These are phyloP conservation scores for Euura saliciscinereae DNA, from an alignment of 1,140 invertebrate genomes.

Conservation along the genomic window DNA sequence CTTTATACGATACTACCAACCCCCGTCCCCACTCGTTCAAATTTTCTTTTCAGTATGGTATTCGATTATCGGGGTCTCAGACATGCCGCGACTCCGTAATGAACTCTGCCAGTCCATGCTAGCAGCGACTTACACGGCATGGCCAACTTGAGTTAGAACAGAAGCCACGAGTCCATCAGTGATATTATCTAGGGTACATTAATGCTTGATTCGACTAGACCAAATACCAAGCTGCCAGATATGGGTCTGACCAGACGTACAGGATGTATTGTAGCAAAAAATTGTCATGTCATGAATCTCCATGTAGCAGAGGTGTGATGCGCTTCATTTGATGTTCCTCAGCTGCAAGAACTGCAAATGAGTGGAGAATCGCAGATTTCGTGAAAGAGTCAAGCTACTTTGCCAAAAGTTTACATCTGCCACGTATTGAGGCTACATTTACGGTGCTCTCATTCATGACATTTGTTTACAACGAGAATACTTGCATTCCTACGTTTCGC, in stretches of 20 bases:
- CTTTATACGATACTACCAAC: slow-evolving; percentile 53
- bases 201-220: neutral
- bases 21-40: slow-evolving; percentile 32
- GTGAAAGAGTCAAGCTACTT: neutral
- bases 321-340: neutral
- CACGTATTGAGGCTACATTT: neutral
- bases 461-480: neutral
- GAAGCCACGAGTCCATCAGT: neutral
- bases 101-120: slow-evolving; percentile 1
- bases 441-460: neutral
- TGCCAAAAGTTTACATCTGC: neutral
- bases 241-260: too few relatives aligned
- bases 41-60: slow-evolving; percentile 62
- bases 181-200: slow-evolving; percentile 1
- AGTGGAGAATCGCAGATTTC: neutral
- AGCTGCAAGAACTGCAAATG: neutral
- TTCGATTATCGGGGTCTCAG: slow-evolving; percentile 60
- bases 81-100: slow-evolving; percentile 44
- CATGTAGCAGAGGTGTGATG: neutral
- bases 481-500: neutral
- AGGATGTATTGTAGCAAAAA: too few relatives aligned
- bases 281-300: too few relatives aligned
- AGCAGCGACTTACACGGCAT: neutral
- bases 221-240: neutral
- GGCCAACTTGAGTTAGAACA: neutral